Conservation (phyloP, 2,113 vertebrate genomes). For the Notarius lentiginosus region DNA sequence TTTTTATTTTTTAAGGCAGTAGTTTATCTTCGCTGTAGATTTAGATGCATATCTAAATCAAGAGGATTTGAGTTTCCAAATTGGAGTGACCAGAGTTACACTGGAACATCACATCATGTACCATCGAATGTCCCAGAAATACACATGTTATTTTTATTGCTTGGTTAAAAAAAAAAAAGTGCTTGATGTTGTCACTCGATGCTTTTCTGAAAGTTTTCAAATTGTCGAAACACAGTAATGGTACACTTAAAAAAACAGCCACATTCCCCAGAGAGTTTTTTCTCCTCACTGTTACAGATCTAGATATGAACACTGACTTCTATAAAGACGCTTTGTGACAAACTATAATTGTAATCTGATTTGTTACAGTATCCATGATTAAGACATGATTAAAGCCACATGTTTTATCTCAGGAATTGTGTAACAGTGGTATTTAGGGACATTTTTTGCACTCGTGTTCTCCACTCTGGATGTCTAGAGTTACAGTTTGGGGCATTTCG, state of each 20-base stretch:
- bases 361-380: background rate
- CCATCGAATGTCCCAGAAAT: background rate
- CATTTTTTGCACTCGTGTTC: background rate
- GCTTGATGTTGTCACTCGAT: background rate
- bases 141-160: background rate
- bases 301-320: background rate
- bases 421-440: background rate
- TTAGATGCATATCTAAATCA: background rate
- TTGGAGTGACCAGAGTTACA: background rate
- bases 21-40: background rate
- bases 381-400: background rate
- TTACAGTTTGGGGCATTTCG: slow-evolving; percentile 31
- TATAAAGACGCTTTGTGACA: background rate
- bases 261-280: background rate
- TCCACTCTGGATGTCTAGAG: slow-evolving; percentile 5
- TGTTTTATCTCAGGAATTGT: background rate
- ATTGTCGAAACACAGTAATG: background rate
- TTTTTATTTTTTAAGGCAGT: background rate
- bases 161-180: background rate
- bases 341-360: background rate
- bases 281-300: background rate
- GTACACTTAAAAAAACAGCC: background rate
- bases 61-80: background rate
- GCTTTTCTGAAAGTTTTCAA: background rate
- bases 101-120: background rate